Evolutionary conservation across 2,113 vertebrate genomes (phyloP).

Genomic region (Campylorhamphus procurvoides): DNA sequence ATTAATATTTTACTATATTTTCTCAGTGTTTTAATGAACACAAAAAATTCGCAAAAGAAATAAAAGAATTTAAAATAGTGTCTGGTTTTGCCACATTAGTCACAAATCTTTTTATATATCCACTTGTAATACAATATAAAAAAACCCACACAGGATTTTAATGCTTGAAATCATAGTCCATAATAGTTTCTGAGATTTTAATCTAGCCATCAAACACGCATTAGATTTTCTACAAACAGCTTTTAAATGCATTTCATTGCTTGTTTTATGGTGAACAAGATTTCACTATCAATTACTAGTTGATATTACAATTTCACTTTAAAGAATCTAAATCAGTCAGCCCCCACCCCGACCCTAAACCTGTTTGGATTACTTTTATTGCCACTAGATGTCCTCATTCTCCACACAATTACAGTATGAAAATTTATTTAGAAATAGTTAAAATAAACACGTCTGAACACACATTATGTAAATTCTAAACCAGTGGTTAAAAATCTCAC

Average conservation of each 20-base stretch:
- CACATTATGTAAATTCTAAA: not conserved
- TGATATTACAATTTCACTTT: not conserved
- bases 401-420: not conserved
- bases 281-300: not conserved
- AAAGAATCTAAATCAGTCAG: not conserved
- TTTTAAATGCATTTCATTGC: not conserved
- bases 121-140: not conserved
- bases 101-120: not conserved
- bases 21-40: not conserved
- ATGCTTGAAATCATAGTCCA: not conserved
- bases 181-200: not conserved
- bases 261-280: not conserved
- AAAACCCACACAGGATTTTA: not conserved
- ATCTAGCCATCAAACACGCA: not conserved
- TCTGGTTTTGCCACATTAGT: not conserved
- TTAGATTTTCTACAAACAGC: not conserved
- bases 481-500: not conserved
- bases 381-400: conserved; percentile 63
- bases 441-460: not conserved
- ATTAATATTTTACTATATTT: not conserved
- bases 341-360: not conserved
- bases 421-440: not conserved
- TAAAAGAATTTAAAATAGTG: not conserved
- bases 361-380: not conserved
- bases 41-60: not conserved